These are phyloP conservation scores for Acrossocheilus wenchowensis DNA, from an alignment of 2,797 vertebrate species.

Conservation along the genomic window DNA sequence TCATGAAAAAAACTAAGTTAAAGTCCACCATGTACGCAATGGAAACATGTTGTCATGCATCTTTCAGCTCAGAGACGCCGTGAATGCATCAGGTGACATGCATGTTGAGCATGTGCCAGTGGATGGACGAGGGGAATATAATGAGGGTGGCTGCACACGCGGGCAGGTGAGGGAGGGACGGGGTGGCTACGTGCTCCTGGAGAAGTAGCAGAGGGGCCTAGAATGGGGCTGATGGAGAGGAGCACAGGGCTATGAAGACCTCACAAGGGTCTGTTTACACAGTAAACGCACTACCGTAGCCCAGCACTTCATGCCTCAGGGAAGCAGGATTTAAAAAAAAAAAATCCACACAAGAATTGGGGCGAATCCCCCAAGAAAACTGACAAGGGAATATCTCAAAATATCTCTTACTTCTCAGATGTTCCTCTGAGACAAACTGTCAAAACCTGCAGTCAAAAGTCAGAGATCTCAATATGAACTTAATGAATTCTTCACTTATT, in stretches of 20 bases:
- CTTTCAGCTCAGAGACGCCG: background rate
- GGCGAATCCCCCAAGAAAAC: background rate
- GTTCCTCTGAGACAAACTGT: background rate
- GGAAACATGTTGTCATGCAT: background rate
- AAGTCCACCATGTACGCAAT: background rate
- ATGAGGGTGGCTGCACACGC: constrained; percentile 48
- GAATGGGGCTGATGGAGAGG: background rate
- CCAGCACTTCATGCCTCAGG: constrained; percentile 58
- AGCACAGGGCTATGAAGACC: constrained; percentile 5
- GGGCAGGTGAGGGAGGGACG: constrained; percentile 58
- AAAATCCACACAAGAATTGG: too few relatives aligned
- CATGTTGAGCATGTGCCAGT: constrained; percentile 58
- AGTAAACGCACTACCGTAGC: constrained; percentile 51
- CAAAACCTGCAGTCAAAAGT: background rate
- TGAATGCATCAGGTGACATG: background rate
- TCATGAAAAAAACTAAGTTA: background rate
- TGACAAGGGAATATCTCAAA: background rate
- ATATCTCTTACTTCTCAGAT: background rate
- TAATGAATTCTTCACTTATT: background rate
- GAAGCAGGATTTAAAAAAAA: constrained; percentile 20
- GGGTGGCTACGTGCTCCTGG: constrained; percentile 70
- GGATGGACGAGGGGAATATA: constrained; percentile 50
- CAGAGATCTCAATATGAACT: background rate
- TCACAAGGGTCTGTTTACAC: constrained; percentile 47
- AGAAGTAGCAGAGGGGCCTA: constrained; percentile 61